Evolutionary conservation across 1,140 invertebrate species (phyloP), one percentile per base, ranked within the genome.

Genomic region (Penaeus chinensis): DNA sequence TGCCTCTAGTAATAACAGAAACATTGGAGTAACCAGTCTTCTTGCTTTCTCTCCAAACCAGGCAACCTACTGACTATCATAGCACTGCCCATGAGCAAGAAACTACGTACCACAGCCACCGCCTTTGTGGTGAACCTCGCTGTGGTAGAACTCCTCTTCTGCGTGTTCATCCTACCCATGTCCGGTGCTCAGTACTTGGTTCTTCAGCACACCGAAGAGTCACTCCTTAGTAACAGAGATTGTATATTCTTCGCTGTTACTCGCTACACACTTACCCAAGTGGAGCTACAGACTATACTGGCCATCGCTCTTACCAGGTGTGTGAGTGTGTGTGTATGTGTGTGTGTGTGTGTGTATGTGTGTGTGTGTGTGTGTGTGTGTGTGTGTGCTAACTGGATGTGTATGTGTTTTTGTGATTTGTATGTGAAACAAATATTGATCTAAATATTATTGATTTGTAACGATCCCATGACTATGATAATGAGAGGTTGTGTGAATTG

Each of bases 81-180:
- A 22, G 90, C 90, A 19, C 82, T 90, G n/a, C 90, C 90, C 22
- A 87, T 90, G 88, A 77, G 81, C 74, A 88, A 86, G 79, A 89
- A 82, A 32, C 84, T 90, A 11, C 71, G 90, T n/a, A 90, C 90
- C 10, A 89, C 90, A 22, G 90, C 90, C 81, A 90, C 90, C 7
- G 90, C 90, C 76, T 90, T 90, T 62, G 88, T 90, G 22, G 87
- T 90, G 3, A 90, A 90, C 76, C 84, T 90, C 42, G 90, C 90
- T 7, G 85, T 90, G 19, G 90, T 87, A 32, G 90, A 90, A 63
- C 77, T 90, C 16, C 61, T 90, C 24, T 90, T 90, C 84, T 90
- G 90, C 66, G 85, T 89, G 22, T 84, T 83, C 69, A 89, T 90
- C 77, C 77, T 90, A 27, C 90, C 90, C 8, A 88, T 90, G 88